These are phyloP conservation scores for Chrysolina oricalcia DNA, from an alignment of 2,888 invertebrate species.

Conservation along the genomic window DNA sequence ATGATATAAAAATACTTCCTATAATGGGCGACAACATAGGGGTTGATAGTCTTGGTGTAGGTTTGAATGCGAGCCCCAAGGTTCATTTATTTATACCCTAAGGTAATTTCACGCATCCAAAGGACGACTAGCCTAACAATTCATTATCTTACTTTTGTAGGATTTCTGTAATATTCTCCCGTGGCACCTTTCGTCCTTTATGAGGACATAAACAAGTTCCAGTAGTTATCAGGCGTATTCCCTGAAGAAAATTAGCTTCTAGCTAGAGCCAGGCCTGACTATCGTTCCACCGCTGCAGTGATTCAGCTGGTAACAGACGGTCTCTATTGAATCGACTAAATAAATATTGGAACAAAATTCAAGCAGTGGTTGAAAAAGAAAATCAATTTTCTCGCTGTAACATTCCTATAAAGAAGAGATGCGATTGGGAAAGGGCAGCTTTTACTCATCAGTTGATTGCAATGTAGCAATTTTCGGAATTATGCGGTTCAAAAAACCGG, in stretches of 20 bases:
- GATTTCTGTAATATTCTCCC: too few species aligned
- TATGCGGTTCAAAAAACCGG: not conserved
- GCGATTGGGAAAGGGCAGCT: not conserved
- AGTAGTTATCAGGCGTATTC: too few species aligned
- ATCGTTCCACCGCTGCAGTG: not conserved
- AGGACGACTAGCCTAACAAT: too few species aligned
- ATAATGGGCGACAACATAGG: too few species aligned
- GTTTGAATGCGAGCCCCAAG: too few species aligned
- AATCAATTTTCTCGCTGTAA: slow-evolving; percentile 1
- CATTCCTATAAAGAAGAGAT: not conserved
- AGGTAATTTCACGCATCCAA: too few species aligned
- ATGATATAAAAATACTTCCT: too few species aligned
- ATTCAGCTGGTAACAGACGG: not conserved
- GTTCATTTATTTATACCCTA: too few species aligned
- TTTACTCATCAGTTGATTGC: not conserved
- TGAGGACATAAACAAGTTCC: too few species aligned
- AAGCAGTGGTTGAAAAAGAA: not conserved
- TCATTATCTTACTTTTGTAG: too few species aligned
- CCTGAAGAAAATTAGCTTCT: not conserved
- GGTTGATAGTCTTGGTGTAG: too few species aligned
- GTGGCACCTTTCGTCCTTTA: too few species aligned
- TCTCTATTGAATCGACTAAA: not conserved
- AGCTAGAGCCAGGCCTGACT: not conserved
- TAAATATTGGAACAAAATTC: not conserved
- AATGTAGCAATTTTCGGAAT: slow-evolving; percentile 5